Base-by-base conservation (phyloP, 2,113 vertebrate species). In the Daubentonia madagascariensis region DNA sequence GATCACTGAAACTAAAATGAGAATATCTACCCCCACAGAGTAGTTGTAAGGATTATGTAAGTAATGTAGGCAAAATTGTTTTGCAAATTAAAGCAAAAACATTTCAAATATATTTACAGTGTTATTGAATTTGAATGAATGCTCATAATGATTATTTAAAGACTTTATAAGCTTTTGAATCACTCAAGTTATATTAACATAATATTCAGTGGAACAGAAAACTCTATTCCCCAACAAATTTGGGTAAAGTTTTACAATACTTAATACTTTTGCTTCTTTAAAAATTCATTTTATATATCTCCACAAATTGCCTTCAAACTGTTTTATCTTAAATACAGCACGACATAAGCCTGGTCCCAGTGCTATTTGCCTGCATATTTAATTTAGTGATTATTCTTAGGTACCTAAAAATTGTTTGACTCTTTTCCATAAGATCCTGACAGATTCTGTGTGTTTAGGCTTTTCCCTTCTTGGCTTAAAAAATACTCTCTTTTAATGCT, bases 331-430 rank as follows among this genome's bases (percentile, higher is more conserved):
- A 96, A 83, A 65, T 89, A 67, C 7, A 83, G 2, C 32, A 85
- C 28, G 6, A 11, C 23, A 0, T 96, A 88, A 57, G 28, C 7
- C 48, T 86, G 2, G n/a, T 86, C 28, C 35, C 59, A 91, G 11
- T 85, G 35, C 28, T 88, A 80, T 87, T 95, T 92, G 32, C 30
- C 35, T 92, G 63, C 20, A 63, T 97, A 80, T 96, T 96, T 89
- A 85, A 93, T 94, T 91, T 96, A 89, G 65, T 95, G 28, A 96
- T 92, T 94, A 72, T 91, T 97, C 59, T 95, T 73, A 85, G 40
- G 84, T 48, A 92, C 22, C 4, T 95, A 95, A 93, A 84, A 93
- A 50, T 70, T 63, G 3, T 65, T 85, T 75, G 76, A 67, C 28
- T 86, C 28, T 85, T 97, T 96, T 76, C n/a, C 40, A 65, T 70